Conservation (phyloP, 2,113 vertebrate genomes). For the Asarcornis scutulata region DNA sequence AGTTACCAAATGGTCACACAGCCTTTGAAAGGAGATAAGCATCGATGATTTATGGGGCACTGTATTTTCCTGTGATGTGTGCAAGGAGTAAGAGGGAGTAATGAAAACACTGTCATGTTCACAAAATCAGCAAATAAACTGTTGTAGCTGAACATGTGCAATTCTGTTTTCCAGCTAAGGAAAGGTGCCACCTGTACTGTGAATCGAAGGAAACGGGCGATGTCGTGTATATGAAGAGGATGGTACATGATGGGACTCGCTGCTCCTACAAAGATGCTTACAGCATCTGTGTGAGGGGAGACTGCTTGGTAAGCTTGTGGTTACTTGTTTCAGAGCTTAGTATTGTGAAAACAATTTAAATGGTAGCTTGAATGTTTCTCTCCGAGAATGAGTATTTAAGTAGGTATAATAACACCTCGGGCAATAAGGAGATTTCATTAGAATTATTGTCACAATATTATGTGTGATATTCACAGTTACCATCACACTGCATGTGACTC, state of each 20-base stretch:
- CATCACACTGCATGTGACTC: conserved; percentile 7
- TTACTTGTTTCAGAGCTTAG: neutral
- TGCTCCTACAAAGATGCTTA: conserved; percentile 96
- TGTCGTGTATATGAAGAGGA: conserved; percentile 89
- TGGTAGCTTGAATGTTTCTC: neutral
- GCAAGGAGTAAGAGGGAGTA: neutral
- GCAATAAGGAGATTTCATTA: conserved; percentile 32
- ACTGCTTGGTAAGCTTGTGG: conserved; percentile 86
- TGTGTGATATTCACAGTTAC: conserved; percentile 28
- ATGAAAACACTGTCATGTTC: neutral
- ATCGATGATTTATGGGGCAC: neutral
- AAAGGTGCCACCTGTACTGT: conserved; percentile 93
- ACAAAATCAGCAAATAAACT: neutral
- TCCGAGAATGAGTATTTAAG: neutral
- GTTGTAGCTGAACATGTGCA: neutral
- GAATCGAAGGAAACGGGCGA: conserved; percentile 89
- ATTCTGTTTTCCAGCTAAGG: conserved; percentile 82
- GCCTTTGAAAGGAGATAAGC: neutral
- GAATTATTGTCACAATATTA: conserved; percentile 61
- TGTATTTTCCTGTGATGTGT: neutral
- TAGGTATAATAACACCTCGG: neutral
- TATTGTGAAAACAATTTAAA: neutral
- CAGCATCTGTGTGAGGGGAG: conserved; percentile 92
- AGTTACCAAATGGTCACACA: neutral
- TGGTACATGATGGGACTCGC: conserved; percentile 90